Conservation (phyloP, 2,113 vertebrate species). For the Hippolais icterina region DNA sequence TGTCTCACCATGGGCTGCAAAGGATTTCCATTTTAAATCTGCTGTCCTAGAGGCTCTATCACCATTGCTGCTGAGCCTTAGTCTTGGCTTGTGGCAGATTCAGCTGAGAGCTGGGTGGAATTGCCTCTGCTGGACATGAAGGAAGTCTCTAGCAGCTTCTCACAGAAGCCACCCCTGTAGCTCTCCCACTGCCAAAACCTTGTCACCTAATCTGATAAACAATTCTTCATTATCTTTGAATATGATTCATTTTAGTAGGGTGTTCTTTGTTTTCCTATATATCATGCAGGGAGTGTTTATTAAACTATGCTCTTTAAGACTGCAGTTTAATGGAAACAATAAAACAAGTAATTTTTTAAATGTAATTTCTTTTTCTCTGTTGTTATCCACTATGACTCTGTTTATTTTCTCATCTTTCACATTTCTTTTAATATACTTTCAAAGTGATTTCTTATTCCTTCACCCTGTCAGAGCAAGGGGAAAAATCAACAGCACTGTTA, state of each 20-base stretch:
- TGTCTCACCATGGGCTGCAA: neutral
- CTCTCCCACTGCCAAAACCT: accelerated
- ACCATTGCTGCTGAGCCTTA: neutral
- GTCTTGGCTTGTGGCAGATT: no score
- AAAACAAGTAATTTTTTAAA: neutral
- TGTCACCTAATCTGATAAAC: neutral
- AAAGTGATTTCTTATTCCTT: neutral
- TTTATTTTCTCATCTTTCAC: neutral
- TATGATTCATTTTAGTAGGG: neutral
- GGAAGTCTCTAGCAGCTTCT: neutral
- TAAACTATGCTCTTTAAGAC: neutral
- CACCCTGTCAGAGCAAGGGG: neutral
- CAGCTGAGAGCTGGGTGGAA: neutral
- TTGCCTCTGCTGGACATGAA: neutral
- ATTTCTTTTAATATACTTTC: neutral
- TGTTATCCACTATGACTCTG: neutral
- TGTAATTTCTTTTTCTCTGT: neutral
- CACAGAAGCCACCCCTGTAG: neutral
- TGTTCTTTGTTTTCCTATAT: neutral
- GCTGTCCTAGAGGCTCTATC: no score
- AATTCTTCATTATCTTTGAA: neutral
- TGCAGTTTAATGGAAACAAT: neutral
- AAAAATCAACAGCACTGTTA: neutral
- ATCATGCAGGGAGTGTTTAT: neutral
- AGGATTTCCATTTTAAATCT: neutral